These are phyloP conservation scores for Acipenser ruthenus DNA, from an alignment of 2,797 vertebrate species.

Conservation along the genomic window DNA sequence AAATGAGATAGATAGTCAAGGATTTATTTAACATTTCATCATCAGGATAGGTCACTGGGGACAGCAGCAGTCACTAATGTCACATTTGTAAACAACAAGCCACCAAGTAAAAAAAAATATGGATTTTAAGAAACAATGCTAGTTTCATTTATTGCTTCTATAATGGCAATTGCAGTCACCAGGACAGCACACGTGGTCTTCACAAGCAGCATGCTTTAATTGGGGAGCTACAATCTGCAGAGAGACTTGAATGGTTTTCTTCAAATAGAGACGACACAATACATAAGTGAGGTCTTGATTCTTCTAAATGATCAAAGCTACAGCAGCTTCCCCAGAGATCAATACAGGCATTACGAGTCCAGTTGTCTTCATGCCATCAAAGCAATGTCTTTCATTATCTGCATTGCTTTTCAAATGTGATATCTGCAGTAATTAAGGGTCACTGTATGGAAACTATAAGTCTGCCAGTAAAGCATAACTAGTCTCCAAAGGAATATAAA, in stretches of 20 bases:
- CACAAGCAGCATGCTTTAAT: too few species aligned
- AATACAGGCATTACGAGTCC: conserved; percentile 6
- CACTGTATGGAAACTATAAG: not conserved
- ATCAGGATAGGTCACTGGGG: too few species aligned
- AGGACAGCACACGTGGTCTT: too few species aligned
- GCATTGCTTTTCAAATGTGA: not conserved
- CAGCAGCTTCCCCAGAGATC: conserved; percentile 6
- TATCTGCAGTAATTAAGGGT: not conserved
- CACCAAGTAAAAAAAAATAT: too few species aligned
- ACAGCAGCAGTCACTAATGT: too few species aligned
- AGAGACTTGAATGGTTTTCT: not conserved
- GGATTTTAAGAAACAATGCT: too few species aligned
- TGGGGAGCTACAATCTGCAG: not conserved
- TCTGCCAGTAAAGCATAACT: not conserved
- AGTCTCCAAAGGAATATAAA: not conserved
- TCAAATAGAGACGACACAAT: not conserved
- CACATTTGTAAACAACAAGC: too few species aligned
- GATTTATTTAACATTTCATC: too few species aligned
- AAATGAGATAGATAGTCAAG: too few species aligned
- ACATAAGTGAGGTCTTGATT: not conserved
- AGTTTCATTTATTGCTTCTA: too few species aligned
- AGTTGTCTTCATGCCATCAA: conserved; percentile 12
- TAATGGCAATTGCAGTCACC: too few species aligned
- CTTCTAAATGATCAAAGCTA: conserved; percentile 11
- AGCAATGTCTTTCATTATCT: conserved; percentile 7